A percentile compares a stretch with the other conserved stretches of the same genome.
These are phyloP conservation scores for Hippopotamyrus pictus DNA, from an alignment of 2,797 vertebrate genomes.

Conservation along the genomic window DNA sequence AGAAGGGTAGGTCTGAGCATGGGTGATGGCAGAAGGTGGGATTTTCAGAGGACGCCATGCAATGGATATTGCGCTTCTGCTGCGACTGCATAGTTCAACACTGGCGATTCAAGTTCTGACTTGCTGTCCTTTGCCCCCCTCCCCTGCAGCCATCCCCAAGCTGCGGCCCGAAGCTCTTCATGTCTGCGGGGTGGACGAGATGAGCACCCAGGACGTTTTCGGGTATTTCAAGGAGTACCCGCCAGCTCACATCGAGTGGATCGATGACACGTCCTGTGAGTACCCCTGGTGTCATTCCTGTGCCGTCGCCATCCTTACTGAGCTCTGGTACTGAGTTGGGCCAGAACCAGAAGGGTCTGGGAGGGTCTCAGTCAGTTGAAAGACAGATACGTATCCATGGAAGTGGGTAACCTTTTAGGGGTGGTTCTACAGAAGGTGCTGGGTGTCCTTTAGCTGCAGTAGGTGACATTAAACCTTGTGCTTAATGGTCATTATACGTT, in stretches of 20 bases:
- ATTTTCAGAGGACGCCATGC: too few relatives aligned
- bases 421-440: neutral
- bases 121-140: neutral
- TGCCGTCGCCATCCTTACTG: neutral
- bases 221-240: slow-evolving; percentile 91
- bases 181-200: slow-evolving; percentile 85
- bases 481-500: neutral
- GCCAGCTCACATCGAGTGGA: slow-evolving; percentile 94
- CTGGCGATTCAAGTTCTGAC: neutral
- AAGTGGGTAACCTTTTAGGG: neutral
- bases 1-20: slow-evolving; percentile 69
- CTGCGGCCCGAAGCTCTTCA: slow-evolving; percentile 84
- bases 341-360: neutral
- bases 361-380: neutral
- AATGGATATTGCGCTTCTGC: neutral
- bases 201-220: slow-evolving; percentile 95
- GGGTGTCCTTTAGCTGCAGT: neutral
- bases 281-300: slow-evolving; percentile 19
- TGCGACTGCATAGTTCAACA: neutral
- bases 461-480: neutral
- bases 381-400: neutral
- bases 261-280: slow-evolving; percentile 93
- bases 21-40: neutral
- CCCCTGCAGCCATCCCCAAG: slow-evolving; percentile 73
- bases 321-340: neutral